Evolutionary conservation across 2,888 invertebrate species (phyloP), one percentile per base, ranked within the genome.

Genomic region (Hecatera dysodea): DNA sequence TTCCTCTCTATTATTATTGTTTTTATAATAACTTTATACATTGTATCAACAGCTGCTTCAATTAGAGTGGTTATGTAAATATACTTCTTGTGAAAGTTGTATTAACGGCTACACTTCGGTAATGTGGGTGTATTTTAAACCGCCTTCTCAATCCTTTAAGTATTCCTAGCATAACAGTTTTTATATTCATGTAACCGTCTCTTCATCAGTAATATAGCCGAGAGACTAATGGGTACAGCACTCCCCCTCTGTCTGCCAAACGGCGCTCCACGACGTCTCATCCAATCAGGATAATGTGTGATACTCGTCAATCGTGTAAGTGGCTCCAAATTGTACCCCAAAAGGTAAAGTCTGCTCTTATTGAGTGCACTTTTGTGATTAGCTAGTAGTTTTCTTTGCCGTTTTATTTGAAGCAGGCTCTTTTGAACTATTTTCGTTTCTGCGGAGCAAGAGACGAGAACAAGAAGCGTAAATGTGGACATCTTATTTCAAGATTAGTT

Each of bases 401-500:
- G 11, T 29, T 11, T 36, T 50, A 62, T 36, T 61, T 29, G 42
- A 15, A 36, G 27, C 15, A 29, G 46, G 11, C 27, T 55, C 29
- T 46, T 57, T 72, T 42, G 27, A 39, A 36, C 22, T n/a, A 68
- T 27, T 36, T n/a, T 24, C 22, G 1, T 19, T n/a, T 22, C 22
- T 2, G n/a, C 33, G 24, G 24, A 6, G 44, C 7, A 44, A 19
- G 19, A 44, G 19, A 29, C 56, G n/a, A 48, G 44, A 67, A 65
- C 75, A 73, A 79, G 64, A 39, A 46, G 27, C 50, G 27, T 65
- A 67, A 82, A 79, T 82, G 44, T 63, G 74, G 68, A 77, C 79
- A 75, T 87, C 84, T 83, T 85, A 84, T 72, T 86, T 70, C 70
- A 84, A 78, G 75, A 82, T 84, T 81, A 79, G 85, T 80, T 82